Evolutionary conservation across 2,113 vertebrate species (phyloP), one percentile per base, ranked within the genome.

Genomic region (Talpa occidentalis): DNA sequence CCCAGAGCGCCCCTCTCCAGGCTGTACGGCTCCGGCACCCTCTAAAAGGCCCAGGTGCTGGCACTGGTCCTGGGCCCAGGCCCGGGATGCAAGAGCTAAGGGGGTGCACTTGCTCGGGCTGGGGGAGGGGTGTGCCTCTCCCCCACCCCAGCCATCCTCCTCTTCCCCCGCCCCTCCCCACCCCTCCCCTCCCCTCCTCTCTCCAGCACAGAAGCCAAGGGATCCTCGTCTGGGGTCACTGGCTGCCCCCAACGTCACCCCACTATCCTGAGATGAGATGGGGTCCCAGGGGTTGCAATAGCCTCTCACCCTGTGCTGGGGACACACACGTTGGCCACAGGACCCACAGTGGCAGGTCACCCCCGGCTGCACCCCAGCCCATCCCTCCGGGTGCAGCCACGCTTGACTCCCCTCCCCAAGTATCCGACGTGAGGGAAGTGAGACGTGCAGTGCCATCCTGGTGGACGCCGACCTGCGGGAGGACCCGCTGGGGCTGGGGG

Each of bases 31-130:
- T 91, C 16, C 0, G 28, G 72, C 47, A 47, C 56, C 66, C 74
- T 86, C 78, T 66, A 95, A 96, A 98, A 88, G 79, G 80, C 95
- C 97, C 90, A 89, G 88, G 37, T 93, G 95, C 94, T 91, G n/a
- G n/a, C n/a, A n/a, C 44, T 44, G 10, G 44, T 44, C 44, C 44
- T 44, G 10, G 44, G 5, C 44, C 44, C 44, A 44, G 44, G 44
- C 44, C 44, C 44, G 10, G 44, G 44, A 5, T 44, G 44, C 5
- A 44, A 44, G 87, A 93, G 95, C 90, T 94, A 96, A 11, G 12
- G 49, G 49, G 49, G 49, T 6, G 10, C 44, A 44, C 44, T 44
- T 44, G 44, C 44, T 6, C 44, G 10, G 44, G 5, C 44, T 44
- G 44, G 44, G 2, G 56, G 19, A 60, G 56, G 2, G 56, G 56